Percentiles rank a stretch among this genome's conserved stretches.
Conservation (phyloP, 1,140 invertebrate species). For the Lasioglossum baleicum region DNA sequence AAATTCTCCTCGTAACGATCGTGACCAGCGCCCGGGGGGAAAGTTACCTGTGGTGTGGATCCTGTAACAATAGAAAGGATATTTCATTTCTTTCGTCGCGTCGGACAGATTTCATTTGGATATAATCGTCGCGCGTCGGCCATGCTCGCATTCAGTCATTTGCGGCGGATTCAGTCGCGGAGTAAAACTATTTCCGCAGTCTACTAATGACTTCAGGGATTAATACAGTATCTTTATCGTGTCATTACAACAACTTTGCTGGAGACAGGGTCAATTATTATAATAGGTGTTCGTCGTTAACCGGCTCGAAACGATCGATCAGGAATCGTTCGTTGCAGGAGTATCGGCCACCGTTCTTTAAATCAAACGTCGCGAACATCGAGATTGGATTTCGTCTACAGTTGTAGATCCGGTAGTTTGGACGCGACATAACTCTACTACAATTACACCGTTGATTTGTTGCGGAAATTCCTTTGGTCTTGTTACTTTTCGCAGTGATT, state of each 20-base stretch:
- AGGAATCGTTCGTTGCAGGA: background rate
- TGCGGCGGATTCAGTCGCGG: background rate
- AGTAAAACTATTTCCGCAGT: no score
- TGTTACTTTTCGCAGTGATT: background rate
- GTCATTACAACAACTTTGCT: background rate
- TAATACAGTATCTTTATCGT: background rate
- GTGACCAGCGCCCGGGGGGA: slow-evolving; percentile 73
- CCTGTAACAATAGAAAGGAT: slow-evolving; percentile 53
- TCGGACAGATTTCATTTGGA: background rate
- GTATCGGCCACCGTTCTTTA: slow-evolving; percentile 17
- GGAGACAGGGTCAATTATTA: background rate
- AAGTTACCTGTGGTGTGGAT: slow-evolving; percentile 74
- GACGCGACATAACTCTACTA: slow-evolving; percentile 38
- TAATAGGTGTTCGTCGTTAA: background rate
- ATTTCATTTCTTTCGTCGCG: background rate
- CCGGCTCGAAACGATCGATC: background rate
- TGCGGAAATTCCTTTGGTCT: slow-evolving; percentile 43
- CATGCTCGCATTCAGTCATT: background rate
- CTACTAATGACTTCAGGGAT: background rate
- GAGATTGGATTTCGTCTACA: slow-evolving; percentile 11
- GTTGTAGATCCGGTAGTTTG: slow-evolving; percentile 7
- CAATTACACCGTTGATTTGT: slow-evolving; percentile 45
- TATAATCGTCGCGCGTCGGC: background rate
- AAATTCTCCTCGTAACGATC: slow-evolving; percentile 80
- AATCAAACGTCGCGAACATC: background rate